Percentiles rank a stretch among this genome's conserved stretches.
phyloP scores from a whole-genome alignment of 2,797 vertebrate species.

The Parauchenoglanis ngamensis region DNA sequence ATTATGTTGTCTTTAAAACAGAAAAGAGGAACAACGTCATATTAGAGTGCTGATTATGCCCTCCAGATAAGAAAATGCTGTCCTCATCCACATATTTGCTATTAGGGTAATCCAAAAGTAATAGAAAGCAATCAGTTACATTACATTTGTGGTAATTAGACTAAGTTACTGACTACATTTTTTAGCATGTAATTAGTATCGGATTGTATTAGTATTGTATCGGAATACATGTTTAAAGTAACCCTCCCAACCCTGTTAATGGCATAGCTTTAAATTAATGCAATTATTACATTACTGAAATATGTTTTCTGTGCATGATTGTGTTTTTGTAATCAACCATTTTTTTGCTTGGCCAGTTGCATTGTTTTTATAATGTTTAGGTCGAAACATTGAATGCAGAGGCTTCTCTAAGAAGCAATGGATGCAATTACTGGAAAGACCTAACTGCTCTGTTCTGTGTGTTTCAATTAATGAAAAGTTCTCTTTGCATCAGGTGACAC shows the following conservation, averaged over 20 bases:
- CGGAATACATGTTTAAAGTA: no score
- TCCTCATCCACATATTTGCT: no score
- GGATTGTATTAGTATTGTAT: no score
- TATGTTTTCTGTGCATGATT: slow-evolving; percentile 54
- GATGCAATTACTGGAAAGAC: slow-evolving; percentile 38
- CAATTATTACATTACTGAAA: slow-evolving; percentile 55
- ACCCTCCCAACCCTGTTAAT: slow-evolving; percentile 15
- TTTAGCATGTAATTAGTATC: no score
- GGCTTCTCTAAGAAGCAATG: slow-evolving; percentile 34
- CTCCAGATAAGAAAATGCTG: no score
- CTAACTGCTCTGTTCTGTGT: slow-evolving; percentile 27
- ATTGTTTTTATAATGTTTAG: slow-evolving; percentile 43
- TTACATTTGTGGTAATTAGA: no score
- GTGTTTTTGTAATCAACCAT: slow-evolving; percentile 54
- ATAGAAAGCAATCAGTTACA: no score
- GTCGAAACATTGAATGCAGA: slow-evolving; percentile 13
- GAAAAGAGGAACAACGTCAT: no score
- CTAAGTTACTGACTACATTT: no score
- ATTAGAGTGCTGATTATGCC: no score
- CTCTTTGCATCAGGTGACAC: slow-evolving; percentile 39
- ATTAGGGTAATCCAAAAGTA: no score
- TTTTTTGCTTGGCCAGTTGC: slow-evolving; percentile 43
- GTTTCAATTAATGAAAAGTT: slow-evolving; percentile 50
- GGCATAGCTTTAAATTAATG: slow-evolving; percentile 49
- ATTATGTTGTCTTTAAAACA: no score